These are phyloP conservation scores for Meloidogyne floridensis DNA, from an alignment of 1,140 invertebrate genomes.

Conservation along the genomic window DNA sequence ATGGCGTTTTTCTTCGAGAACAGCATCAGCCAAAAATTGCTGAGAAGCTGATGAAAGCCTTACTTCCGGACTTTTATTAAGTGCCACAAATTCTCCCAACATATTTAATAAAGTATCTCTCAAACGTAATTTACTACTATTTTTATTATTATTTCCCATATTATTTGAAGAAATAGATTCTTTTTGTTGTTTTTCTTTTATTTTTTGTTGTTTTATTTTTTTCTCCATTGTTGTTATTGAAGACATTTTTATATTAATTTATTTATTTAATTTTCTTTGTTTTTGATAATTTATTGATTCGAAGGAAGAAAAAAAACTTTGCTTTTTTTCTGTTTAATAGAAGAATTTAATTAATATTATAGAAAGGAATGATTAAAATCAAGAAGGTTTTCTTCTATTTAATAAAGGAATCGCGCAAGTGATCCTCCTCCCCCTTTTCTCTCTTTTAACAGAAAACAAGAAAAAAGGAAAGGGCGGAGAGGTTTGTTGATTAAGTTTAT, in stretches of 20 bases:
- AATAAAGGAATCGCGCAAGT: constrained; percentile 2
- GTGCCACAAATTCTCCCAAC: constrained; percentile 47
- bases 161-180: background rate
- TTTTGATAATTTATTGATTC: background rate
- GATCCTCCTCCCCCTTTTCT: background rate
- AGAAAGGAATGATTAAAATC: background rate
- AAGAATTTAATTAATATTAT: background rate
- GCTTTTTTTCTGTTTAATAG: background rate
- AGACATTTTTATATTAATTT: background rate
- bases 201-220: constrained; percentile 10
- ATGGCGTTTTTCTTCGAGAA: constrained; percentile 35
- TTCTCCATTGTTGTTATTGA: background rate
- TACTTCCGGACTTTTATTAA: constrained; percentile 51
- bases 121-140: constrained; percentile 25
- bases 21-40: constrained; percentile 41
- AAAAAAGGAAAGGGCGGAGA: background rate
- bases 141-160: background rate
- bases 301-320: background rate
- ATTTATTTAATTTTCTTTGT: background rate
- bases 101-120: constrained; percentile 45
- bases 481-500: background rate
- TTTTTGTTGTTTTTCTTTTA: constrained; percentile 5
- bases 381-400: background rate
- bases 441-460: background rate
- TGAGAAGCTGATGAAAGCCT: constrained; percentile 34